Base-by-base conservation (phyloP, 1,140 invertebrate species). In the Plectrocnemia conspersa region DNA sequence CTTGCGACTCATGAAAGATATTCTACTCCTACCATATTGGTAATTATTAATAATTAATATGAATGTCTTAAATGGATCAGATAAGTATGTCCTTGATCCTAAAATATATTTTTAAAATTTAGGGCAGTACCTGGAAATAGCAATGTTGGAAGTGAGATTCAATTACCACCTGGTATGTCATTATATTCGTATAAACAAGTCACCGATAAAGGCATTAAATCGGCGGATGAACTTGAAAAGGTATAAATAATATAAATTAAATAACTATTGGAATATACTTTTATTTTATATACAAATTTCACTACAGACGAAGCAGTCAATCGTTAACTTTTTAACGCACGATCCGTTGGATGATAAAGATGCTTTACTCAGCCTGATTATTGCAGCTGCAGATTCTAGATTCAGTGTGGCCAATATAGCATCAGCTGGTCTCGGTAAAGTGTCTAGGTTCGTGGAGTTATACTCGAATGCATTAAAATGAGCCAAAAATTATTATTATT, bases 1-100 rank as follows among this genome's bases (percentile, higher is more conserved):
- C 16, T 68, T 90, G 9, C 82, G 83, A 54, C 84, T 89, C 69
- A 80, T 93, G 61, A 79, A 91, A 52, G 90, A 95, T 73, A 76
- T 93, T 21, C 67, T 96, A 2, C 68, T 95, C 2, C 69, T 95
- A 19, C 90, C 91, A 29, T 96, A 93, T 71, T 86, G 86, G 87
- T 91, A 77, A 58, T 35, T 55, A 42, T 35, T 65, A 46, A 36
- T 41, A 21, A 41, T 63, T 55, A 50, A 44, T 50, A 45, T 40
- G n/a, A 50, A 7, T 11, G 22, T 33, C 22, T 50, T 16, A 47
- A 23, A 16, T 33, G 4, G 13, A 15, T 47, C 9, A 44, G 13
- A 10, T 55, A 16, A 57, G 24, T 52, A 46, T 27, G 13, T n/a
- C n/a, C 10, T 7, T 18, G 19, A 16, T 21, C 18, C 24, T 19